phyloP scores from a whole-genome alignment of 2,888 invertebrate genomes.

The Meliscaeva auricollis region DNA sequence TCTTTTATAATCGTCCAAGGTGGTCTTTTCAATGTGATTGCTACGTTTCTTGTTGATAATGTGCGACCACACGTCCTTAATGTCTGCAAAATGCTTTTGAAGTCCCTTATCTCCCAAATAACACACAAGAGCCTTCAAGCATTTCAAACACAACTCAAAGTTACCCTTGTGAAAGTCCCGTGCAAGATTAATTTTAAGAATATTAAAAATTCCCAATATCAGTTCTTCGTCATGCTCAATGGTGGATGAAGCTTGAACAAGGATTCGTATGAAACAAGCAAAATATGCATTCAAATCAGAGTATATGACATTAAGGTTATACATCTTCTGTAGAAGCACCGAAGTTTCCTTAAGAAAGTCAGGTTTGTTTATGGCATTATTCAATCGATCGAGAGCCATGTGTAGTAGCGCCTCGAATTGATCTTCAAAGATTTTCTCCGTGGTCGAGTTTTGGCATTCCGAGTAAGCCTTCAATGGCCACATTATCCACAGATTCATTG shows the following conservation, averaged over 20 bases:
- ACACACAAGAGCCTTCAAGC: constrained; percentile 38
- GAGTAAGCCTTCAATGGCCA: constrained; percentile 81
- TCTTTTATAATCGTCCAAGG: constrained; percentile 50
- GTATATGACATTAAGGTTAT: constrained; percentile 8
- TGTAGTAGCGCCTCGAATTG: constrained; percentile 77
- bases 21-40: constrained; percentile 36
- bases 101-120: constrained; percentile 44
- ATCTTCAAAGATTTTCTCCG: constrained; percentile 78
- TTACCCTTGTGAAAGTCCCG: constrained; percentile 31
- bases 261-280: constrained; percentile 27
- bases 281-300: constrained; percentile 52
- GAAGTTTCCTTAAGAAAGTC: constrained; percentile 44
- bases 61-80: constrained; percentile 59
- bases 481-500: constrained; percentile 80
- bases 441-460: constrained; percentile 64
- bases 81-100: constrained; percentile 51
- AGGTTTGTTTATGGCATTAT: constrained; percentile 28
- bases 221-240: constrained; percentile 36
- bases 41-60: constrained; percentile 54
- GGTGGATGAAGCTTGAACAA: neutral
- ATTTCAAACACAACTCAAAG: constrained; percentile 56
- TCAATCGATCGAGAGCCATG: constrained; percentile 7
- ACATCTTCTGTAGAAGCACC: constrained; percentile 40
- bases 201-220: constrained; percentile 35
- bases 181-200: constrained; percentile 49